Conservation (phyloP, 2,888 invertebrate genomes). For the Drosophila falleni region DNA sequence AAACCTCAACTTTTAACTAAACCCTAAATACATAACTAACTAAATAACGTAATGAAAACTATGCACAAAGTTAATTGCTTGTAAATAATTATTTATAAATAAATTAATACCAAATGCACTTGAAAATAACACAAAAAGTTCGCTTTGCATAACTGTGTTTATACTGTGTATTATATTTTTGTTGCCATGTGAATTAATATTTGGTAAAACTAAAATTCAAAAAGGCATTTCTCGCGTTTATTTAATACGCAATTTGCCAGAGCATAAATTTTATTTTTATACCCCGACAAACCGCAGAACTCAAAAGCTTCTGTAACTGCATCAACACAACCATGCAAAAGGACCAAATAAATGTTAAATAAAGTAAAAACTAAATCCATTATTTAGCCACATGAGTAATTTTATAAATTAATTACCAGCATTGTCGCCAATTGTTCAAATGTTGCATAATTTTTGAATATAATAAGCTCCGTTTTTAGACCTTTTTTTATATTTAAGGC, state of each 20-base stretch:
- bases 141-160: not conserved
- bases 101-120: constrained; percentile 64
- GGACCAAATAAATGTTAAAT: constrained; percentile 27
- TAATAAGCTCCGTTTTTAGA: constrained; percentile 52
- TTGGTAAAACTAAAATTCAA: constrained; percentile 64
- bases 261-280: constrained; percentile 31
- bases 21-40: constrained; percentile 38
- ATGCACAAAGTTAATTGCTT: constrained; percentile 70
- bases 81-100: constrained; percentile 77
- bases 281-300: constrained; percentile 55
- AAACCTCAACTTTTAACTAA: constrained; percentile 36
- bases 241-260: constrained; percentile 46
- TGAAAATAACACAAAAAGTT: constrained; percentile 45
- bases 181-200: constrained; percentile 57
- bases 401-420: constrained; percentile 69
- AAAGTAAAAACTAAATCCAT: constrained; percentile 62
- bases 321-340: constrained; percentile 23
- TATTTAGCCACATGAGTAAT: constrained; percentile 68
- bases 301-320: constrained; percentile 21
- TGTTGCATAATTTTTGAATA: constrained; percentile 44
- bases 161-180: not conserved
- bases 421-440: constrained; percentile 42
- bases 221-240: constrained; percentile 51
- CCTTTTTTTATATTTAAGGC: not conserved
- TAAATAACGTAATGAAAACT: constrained; percentile 55